Evolutionary conservation across 2,797 vertebrate species (phyloP), one percentile per base, ranked within the genome.

Genomic region (Stomatorhinus walkeri): DNA sequence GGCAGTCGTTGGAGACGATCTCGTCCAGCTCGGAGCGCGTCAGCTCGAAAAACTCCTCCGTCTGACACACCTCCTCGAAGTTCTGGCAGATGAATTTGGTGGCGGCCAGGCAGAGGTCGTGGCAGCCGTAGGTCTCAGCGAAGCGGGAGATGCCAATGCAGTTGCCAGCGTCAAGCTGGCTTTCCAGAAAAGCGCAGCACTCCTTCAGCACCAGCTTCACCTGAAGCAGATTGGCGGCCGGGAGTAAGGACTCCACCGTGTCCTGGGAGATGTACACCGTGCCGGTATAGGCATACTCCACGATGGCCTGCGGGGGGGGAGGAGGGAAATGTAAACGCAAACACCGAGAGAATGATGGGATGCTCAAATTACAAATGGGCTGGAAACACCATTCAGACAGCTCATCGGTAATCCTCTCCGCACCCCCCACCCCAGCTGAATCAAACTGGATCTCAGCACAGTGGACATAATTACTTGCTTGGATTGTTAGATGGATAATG

Each of bases 91-190:
- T 98, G 90, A 98, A 99, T 92, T 99, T 99, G 88, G 94, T 97
- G 54, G 98, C 98, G 0, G 98, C 97, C 92, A 99, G 89, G 93
- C 96, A 99, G 36, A 99, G 96, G 90, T 99, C 98, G 64, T 96
- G 98, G 92, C 98, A 99, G 93, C 98, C 98, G 0, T 99, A 99
- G 0, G 97, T 99, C 94, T 99, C 98, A 6, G 98, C 98, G 54
- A 99, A 99, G 87, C 98, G 98, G 6, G 97, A 98, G 92, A 99
- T 99, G 79, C 98, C 98, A 48, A 99, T 99, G 94, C 98, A 99
- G 89, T 99, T 99, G 51, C 97, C 97, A n/a, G 98, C 97, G 8
- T 99, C 98, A 8, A 99, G 96, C 88, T 99, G 98, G 93, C 97
- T 98, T 90, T 99, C 97, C 46, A 99, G 95, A 91, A 99, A 99